Conservation (phyloP, 2,797 vertebrate species). For the Lerista edwardsae region DNA sequence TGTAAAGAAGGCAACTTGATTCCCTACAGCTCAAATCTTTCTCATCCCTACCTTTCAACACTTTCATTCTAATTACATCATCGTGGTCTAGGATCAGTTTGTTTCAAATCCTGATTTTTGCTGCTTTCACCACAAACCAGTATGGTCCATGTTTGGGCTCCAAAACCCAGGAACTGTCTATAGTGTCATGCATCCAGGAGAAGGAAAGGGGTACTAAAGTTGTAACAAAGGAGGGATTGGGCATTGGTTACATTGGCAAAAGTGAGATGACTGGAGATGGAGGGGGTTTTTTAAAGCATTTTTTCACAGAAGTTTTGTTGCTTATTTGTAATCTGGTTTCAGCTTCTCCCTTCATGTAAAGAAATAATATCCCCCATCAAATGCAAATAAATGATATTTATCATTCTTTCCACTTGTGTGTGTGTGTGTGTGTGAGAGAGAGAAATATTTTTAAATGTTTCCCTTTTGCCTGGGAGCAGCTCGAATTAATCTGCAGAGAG, state of each 20-base stretch:
- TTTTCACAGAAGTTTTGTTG: neutral
- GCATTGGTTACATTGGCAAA: neutral
- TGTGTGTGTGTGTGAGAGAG: neutral
- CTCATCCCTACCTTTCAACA: neutral
- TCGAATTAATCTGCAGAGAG: conserved; percentile 53
- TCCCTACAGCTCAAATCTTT: neutral
- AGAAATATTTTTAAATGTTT: conserved; percentile 45
- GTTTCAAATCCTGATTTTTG: conserved; percentile 38
- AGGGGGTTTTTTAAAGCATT: neutral
- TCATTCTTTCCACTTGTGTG: conserved; percentile 40
- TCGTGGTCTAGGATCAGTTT: conserved; percentile 32
- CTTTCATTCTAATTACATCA: conserved; percentile 33
- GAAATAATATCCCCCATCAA: conserved; percentile 24
- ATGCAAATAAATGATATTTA: conserved; percentile 47
- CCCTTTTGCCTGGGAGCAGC: conserved; percentile 69
- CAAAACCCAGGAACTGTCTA: conserved; percentile 4
- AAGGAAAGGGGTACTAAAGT: neutral
- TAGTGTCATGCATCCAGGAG: neutral
- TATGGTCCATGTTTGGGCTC: neutral
- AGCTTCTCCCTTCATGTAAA: conserved; percentile 28
- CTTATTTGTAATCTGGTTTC: conserved; percentile 45
- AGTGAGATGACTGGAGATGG: neutral
- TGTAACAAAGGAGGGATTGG: neutral
- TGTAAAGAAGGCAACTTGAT: neutral
- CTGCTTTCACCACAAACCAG: conserved; percentile 25